Evolutionary conservation across 1,140 invertebrate genomes (phyloP).

Genomic region (Drosophila ficusphila): DNA sequence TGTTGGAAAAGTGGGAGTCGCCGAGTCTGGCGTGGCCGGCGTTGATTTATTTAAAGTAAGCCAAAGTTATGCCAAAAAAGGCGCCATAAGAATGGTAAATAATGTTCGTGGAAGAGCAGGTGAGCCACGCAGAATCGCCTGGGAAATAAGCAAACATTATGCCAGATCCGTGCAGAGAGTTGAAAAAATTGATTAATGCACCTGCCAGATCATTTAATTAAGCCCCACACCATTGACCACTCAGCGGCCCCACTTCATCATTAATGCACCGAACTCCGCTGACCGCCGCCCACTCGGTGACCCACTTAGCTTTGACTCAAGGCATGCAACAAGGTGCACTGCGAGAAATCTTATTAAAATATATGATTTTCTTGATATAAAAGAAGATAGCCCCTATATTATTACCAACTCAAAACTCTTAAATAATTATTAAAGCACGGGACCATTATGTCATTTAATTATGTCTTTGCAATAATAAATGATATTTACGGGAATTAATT

Average conservation of each 20-base stretch:
- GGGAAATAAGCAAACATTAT: conserved; percentile 72
- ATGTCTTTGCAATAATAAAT: too few relatives aligned
- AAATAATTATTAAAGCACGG: too few relatives aligned
- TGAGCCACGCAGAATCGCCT: conserved; percentile 11
- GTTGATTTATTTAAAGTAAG: conserved; percentile 78
- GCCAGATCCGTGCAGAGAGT: conserved; percentile 9
- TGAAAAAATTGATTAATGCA: conserved; percentile 71
- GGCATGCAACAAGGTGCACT: conserved; percentile 34
- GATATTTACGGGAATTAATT: too few relatives aligned
- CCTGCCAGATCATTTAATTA: conserved; percentile 65
- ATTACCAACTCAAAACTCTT: too few relatives aligned
- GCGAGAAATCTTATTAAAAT: neutral
- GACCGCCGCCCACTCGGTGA: conserved; percentile 18
- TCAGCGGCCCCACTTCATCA: conserved; percentile 29
- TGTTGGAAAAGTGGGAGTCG: conserved; percentile 47
- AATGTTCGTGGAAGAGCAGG: conserved; percentile 33
- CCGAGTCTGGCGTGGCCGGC: conserved; percentile 36
- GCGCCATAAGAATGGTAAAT: conserved; percentile 68
- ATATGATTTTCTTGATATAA: too few relatives aligned
- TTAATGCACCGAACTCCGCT: conserved; percentile 33
- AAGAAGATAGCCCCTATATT: too few relatives aligned
- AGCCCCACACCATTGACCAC: conserved; percentile 20
- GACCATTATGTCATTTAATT: too few relatives aligned
- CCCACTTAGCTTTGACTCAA: conserved; percentile 44
- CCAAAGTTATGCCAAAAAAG: conserved; percentile 65